These are phyloP conservation scores for Leptestheria dahalacensis DNA, from an alignment of 1,140 invertebrate species.

Conservation along the genomic window DNA sequence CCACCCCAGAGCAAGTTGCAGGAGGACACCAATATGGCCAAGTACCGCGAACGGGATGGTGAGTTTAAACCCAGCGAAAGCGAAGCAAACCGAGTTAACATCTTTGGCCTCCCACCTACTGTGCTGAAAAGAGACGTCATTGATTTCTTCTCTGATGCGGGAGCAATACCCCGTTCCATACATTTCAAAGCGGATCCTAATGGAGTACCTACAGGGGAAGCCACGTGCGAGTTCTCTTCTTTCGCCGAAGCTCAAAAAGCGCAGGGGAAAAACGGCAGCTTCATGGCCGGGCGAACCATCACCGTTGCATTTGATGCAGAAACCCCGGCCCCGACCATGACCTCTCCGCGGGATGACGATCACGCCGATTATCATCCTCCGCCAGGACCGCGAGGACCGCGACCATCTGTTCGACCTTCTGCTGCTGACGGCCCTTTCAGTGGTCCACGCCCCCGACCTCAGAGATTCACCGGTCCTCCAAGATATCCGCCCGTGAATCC, in stretches of 20 bases:
- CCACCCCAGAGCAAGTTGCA: no score
- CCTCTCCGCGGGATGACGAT: background rate
- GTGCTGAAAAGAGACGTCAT: constrained; percentile 58
- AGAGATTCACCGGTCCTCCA: background rate
- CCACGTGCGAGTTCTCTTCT: constrained; percentile 66
- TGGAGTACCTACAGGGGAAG: constrained; percentile 51
- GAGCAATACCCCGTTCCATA: constrained; percentile 54
- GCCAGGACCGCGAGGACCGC: background rate
- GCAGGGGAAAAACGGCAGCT: constrained; percentile 47
- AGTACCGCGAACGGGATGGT: background rate
- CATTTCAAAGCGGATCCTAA: constrained; percentile 52
- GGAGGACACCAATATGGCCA: background rate
- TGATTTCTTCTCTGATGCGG: constrained; percentile 61
- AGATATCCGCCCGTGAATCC: background rate
- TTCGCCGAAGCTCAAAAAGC: constrained; percentile 50
- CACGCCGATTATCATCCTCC: background rate
- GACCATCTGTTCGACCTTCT: background rate
- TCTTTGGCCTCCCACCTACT: constrained; percentile 56
- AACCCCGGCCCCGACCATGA: constrained; percentile 27
- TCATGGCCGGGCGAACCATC: constrained; percentile 40
- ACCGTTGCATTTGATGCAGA: constrained; percentile 47
- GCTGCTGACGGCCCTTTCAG: background rate
- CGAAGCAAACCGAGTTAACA: constrained; percentile 42
- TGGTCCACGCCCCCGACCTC: constrained; percentile 4
- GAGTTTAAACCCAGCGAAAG: constrained; percentile 20